These are phyloP conservation scores for Cosmia trapezina DNA, from an alignment of 2,888 invertebrate species.

Conservation along the genomic window DNA sequence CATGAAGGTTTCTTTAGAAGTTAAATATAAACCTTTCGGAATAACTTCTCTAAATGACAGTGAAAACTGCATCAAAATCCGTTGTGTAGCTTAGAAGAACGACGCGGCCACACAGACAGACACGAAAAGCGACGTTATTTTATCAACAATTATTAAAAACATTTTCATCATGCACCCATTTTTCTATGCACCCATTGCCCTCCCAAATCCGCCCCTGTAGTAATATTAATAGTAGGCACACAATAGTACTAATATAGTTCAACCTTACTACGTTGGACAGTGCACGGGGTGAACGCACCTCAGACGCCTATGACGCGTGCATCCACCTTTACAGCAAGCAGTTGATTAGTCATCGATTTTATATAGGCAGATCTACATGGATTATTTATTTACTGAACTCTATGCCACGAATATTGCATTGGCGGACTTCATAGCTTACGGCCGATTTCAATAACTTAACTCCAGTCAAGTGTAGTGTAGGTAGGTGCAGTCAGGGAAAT, in stretches of 20 bases:
- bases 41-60: too few relatives aligned
- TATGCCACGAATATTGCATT: conserved; percentile 14
- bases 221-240: conserved; percentile 58
- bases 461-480: background rate
- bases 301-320: conserved; percentile 62
- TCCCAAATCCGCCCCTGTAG: conserved; percentile 45
- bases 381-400: conserved; percentile 14
- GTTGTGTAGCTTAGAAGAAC: too few relatives aligned
- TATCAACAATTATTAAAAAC: too few relatives aligned
- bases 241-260: conserved; percentile 71
- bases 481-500: background rate
- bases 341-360: conserved; percentile 72
- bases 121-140: too few relatives aligned
- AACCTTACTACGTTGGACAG: conserved; percentile 68
- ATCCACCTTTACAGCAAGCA: conserved; percentile 67
- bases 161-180: background rate
- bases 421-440: background rate
- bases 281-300: conserved; percentile 73
- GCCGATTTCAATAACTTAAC: background rate
- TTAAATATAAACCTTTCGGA: too few relatives aligned
- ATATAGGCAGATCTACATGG: conserved; percentile 64
- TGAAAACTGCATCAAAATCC: too few relatives aligned
- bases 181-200: background rate
- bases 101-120: too few relatives aligned
- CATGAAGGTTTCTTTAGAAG: too few relatives aligned